Conservation (phyloP, 2,113 vertebrate species). For the Monarcha castaneiventris region DNA sequence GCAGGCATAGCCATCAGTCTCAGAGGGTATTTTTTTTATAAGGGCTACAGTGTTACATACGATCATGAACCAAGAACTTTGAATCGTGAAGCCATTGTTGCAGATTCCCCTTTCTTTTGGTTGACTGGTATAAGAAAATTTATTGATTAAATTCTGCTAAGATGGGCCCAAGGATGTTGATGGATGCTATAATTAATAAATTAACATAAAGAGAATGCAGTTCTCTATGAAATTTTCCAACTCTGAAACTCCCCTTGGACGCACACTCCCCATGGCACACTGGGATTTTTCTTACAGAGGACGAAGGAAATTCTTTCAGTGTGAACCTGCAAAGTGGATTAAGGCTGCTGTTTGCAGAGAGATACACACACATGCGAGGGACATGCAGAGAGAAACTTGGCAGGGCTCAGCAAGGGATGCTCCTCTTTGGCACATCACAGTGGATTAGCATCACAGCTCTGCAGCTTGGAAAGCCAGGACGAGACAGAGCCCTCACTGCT, state of each 20-base stretch:
- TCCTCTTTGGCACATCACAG: not conserved
- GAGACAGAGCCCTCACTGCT: not conserved
- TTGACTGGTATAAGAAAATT: not conserved
- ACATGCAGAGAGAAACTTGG: not conserved
- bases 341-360: not conserved
- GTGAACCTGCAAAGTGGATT: not conserved
- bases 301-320: not conserved
- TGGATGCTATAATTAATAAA: not conserved
- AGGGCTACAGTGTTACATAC: not conserved
- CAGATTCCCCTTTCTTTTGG: not conserved
- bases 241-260: not conserved
- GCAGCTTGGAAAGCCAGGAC: not conserved
- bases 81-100: not conserved
- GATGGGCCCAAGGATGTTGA: not conserved
- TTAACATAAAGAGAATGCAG: not conserved
- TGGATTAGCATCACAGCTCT: not conserved
- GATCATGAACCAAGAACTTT: not conserved
- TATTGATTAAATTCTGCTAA: not conserved
- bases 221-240: not conserved
- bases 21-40: not conserved
- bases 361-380: fast-evolving
- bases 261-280: fast-evolving
- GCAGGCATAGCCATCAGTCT: not conserved
- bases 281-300: not conserved
- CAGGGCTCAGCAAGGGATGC: not conserved